These are phyloP conservation scores for Sorex fumeus DNA, from an alignment of 2,113 vertebrate genomes.

Conservation along the genomic window DNA sequence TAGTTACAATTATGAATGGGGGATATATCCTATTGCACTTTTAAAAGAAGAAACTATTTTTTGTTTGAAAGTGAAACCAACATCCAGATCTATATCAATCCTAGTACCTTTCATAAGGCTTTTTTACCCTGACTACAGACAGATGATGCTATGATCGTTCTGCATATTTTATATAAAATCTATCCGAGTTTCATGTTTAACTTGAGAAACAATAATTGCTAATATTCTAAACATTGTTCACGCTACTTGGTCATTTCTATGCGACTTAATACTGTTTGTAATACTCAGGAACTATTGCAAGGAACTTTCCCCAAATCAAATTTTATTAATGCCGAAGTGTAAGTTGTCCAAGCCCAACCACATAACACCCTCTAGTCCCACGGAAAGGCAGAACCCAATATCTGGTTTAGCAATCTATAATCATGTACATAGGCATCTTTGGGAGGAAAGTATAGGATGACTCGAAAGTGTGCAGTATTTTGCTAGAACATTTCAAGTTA, in stretches of 20 bases:
- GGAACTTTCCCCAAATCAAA: conserved; percentile 63
- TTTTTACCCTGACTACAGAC: conserved; percentile 70
- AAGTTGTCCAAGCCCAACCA: conserved; percentile 50
- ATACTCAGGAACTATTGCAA: conserved; percentile 77
- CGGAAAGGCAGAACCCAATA: conserved; percentile 65
- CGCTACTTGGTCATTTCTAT: conserved; percentile 63
- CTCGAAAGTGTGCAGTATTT: conserved; percentile 70
- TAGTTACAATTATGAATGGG: conserved; percentile 78
- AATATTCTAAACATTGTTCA: conserved; percentile 72
- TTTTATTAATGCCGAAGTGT: conserved; percentile 68
- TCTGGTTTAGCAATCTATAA: conserved; percentile 66
- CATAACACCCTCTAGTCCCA: conserved; percentile 54
- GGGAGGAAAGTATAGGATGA: conserved; percentile 66
- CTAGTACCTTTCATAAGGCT: conserved; percentile 68
- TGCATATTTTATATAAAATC: conserved; percentile 82
- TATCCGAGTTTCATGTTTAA: conserved; percentile 75
- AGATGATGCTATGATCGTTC: conserved; percentile 73
- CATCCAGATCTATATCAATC: conserved; percentile 72
- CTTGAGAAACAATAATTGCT: conserved; percentile 73
- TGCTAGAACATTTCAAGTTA: conserved; percentile 70
- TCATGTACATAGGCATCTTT: conserved; percentile 79
- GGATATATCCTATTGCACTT: conserved; percentile 78
- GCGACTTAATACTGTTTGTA: conserved; percentile 66
- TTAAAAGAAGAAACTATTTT: conserved; percentile 83
- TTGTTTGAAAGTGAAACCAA: conserved; percentile 80